Evolutionary conservation across 2,888 invertebrate species (phyloP).

Genomic region (Rhyacophila evoluta): DNA sequence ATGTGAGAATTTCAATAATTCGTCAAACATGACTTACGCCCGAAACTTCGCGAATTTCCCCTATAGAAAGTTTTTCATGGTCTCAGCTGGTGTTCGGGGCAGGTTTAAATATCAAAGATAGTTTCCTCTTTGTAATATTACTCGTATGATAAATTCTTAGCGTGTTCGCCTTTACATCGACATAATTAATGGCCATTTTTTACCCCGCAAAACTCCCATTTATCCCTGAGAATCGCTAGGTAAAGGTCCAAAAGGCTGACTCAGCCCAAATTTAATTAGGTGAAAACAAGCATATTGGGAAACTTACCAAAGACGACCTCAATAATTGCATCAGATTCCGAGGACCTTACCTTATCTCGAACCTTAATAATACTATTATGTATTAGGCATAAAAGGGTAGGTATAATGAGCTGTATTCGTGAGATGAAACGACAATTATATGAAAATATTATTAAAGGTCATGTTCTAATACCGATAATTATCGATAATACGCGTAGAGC

Average conservation of each 20-base stretch:
- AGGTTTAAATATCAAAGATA: neutral
- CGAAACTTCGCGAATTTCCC: too few species aligned
- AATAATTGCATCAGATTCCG: slow-evolving; percentile 18
- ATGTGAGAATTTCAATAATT: too few species aligned
- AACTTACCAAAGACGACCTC: neutral
- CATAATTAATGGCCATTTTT: neutral
- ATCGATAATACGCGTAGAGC: too few species aligned
- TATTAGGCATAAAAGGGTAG: neutral
- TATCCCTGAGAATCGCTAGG: neutral
- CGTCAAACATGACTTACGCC: too few species aligned
- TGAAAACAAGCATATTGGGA: slow-evolving; percentile 19
- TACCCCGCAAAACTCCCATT: slow-evolving; percentile 11
- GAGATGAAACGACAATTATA: neutral
- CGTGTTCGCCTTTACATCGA: neutral
- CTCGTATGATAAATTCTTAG: slow-evolving; percentile 3
- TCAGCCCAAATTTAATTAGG: slow-evolving; percentile 8
- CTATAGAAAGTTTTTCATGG: too few species aligned
- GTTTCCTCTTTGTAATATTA: neutral
- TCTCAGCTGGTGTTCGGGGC: too few species aligned
- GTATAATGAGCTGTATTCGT: neutral
- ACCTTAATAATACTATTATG: slow-evolving; percentile 11
- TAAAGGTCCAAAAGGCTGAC: slow-evolving; percentile 18
- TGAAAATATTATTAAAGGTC: neutral
- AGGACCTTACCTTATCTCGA: neutral
- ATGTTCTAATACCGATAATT: too few species aligned